Evolutionary conservation across 2,888 invertebrate species (phyloP).

Genomic region (Myathropa florea): DNA sequence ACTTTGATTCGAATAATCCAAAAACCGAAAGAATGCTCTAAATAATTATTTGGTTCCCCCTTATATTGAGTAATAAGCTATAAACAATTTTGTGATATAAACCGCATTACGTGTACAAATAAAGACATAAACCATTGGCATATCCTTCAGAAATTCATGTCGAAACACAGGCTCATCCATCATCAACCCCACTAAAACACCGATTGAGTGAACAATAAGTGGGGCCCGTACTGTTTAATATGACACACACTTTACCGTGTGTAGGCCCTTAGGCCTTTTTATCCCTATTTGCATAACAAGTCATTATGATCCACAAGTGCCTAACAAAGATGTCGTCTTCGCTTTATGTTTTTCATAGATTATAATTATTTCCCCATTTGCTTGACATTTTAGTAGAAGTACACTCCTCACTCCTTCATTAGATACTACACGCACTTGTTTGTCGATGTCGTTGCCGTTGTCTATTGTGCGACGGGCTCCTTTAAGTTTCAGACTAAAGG

Average conservation of each 20-base stretch:
- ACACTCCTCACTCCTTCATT: conserved; percentile 32
- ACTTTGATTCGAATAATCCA: no score
- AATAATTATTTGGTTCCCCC: neutral
- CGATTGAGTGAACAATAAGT: neutral
- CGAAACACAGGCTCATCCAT: neutral
- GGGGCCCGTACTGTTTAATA: neutral
- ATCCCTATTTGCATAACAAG: conserved; percentile 69
- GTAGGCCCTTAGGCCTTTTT: conserved; percentile 46
- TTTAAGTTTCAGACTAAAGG: neutral
- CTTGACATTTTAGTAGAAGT: conserved; percentile 71
- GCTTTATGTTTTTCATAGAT: conserved; percentile 64
- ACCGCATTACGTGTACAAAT: neutral
- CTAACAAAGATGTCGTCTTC: conserved; percentile 62
- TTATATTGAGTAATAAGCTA: neutral
- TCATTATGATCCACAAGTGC: conserved; percentile 64
- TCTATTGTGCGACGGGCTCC: conserved; percentile 3
- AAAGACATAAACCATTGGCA: neutral
- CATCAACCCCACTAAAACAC: neutral
- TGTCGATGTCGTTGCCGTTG: neutral
- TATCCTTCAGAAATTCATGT: neutral
- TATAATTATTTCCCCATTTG: conserved; percentile 79
- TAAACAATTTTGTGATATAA: neutral
- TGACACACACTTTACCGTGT: neutral
- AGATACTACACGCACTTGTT: conserved; percentile 28
- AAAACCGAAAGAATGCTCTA: neutral